Evolutionary conservation across 1,140 invertebrate genomes (phyloP), one percentile per base, ranked within the genome.

Genomic region (Macrobrachium nipponense): DNA sequence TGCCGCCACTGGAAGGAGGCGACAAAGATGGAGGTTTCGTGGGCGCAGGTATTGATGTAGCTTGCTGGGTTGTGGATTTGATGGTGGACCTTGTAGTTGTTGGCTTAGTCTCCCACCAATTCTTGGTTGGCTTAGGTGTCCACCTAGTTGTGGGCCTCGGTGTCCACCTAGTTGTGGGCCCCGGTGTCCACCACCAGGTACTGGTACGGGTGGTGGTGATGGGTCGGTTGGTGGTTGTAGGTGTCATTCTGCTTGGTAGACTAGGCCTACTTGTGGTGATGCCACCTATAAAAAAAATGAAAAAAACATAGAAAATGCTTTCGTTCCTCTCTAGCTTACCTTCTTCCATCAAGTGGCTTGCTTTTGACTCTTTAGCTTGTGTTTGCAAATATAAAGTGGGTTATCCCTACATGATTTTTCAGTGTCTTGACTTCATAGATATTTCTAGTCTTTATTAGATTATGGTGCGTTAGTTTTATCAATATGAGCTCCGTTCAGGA

Each of bases 1-100:
- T n/a, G 44, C 51, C 58, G 20, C 51, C 15, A 20, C 72, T 58
- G 23, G 20, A 18, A 8, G 58, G 20, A 14, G 70, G 68, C 43
- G 44, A 20, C 68, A 36, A 60, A 10, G 72, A 6, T 20, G 68
- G 44, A 23, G 64, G 58, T 44, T 44, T 0, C 14, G 64, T n/a
- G 10, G 60, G 60, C 15, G n/a, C 51, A 43, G 61, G 23, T 23
- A 64, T 6, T 8, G 44, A 10, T 20, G 66, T 43, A 12, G 23
- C 23, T 20, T 66, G 59, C 11, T 44, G 58, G 6, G n/a, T 44
- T 12, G 60, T n/a, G 18, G 77, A 44, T 23, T 8, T 64, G 64
- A 51, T 85, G 14, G 72, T 77, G 59, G 81, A 59, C 15, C 23
- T 68, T 36, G 88, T 87, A 0, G 89, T 88, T 5, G 87, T 62